Percentiles rank a stretch among this genome's conserved stretches.
Conservation (phyloP, 37 sponge, comb jelly and placozoan genomes). For the Theonella swinhoei region DNA sequence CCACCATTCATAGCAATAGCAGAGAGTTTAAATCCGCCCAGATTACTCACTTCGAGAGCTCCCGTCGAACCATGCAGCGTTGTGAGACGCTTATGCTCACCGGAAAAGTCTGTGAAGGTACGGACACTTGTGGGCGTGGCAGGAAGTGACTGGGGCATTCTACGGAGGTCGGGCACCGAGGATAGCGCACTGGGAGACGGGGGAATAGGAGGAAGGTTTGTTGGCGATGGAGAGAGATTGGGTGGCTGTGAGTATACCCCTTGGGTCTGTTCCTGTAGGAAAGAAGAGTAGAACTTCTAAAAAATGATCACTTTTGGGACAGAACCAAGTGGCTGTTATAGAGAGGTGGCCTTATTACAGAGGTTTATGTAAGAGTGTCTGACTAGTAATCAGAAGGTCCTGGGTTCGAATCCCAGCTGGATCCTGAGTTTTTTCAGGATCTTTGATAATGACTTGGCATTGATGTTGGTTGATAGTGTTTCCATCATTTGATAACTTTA, state of each 20-base stretch:
- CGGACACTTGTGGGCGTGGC: conserved; percentile 59
- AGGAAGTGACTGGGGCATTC: conserved; percentile 61
- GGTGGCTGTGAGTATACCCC: neutral
- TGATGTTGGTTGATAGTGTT: no score
- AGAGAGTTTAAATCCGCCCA: conserved; percentile 55
- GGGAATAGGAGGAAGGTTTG: conserved; percentile 35
- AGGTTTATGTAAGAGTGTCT: no score
- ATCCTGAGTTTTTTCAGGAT: no score
- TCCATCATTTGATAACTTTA: no score
- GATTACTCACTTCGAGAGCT: conserved; percentile 69
- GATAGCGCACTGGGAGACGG: neutral
- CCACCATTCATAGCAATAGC: neutral
- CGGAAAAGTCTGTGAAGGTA: conserved; percentile 56
- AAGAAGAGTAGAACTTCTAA: neutral
- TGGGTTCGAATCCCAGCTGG: no score
- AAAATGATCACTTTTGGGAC: neutral
- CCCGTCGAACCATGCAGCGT: conserved; percentile 64
- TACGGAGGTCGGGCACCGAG: neutral
- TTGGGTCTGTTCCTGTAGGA: conserved; percentile 31
- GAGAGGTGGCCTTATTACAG: no score
- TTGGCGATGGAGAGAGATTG: conserved; percentile 34
- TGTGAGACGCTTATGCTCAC: conserved; percentile 59
- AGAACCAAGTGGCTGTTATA: no score
- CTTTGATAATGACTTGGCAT: no score
- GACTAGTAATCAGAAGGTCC: no score